Evolutionary conservation across 2,888 invertebrate genomes (phyloP).

Genomic region (Lasiommata megera): DNA sequence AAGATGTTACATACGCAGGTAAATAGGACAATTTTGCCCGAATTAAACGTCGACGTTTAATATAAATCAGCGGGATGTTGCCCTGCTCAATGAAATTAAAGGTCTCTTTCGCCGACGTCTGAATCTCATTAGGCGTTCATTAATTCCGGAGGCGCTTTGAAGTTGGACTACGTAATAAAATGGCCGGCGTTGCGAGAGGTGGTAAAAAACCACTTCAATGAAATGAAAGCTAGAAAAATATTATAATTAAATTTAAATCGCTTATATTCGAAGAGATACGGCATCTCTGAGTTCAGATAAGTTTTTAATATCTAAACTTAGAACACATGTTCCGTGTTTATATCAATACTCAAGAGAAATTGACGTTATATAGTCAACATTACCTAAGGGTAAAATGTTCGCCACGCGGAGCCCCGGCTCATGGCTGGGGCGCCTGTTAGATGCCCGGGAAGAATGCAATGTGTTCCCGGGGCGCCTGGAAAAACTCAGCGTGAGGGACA

Average conservation of each 20-base stretch:
- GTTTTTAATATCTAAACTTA: no score
- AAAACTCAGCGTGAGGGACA: no score
- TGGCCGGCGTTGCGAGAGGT: constrained; percentile 5
- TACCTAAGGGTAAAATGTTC: no score
- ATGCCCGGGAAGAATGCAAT: no score
- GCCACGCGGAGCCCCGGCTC: no score
- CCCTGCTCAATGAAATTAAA: constrained; percentile 19
- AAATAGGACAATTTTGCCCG: not conserved
- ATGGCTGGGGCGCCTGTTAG: no score
- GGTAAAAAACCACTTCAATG: not conserved
- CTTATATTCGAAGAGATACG: not conserved
- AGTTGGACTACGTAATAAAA: constrained; percentile 14
- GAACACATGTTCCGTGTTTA: no score
- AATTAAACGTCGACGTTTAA: constrained; percentile 5
- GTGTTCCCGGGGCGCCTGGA: no score
- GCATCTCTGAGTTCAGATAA: no score
- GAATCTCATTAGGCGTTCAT: constrained; percentile 26
- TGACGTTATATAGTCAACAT: no score
- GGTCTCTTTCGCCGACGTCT: constrained; percentile 14
- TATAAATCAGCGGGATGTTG: constrained; percentile 9
- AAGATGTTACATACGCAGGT: not conserved
- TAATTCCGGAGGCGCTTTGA: constrained; percentile 21
- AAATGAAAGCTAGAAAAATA: not conserved
- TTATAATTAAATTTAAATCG: not conserved
- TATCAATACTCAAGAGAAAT: no score